These are phyloP conservation scores for Anguilla anguilla DNA, from an alignment of 2,797 vertebrate genomes.

Conservation along the genomic window DNA sequence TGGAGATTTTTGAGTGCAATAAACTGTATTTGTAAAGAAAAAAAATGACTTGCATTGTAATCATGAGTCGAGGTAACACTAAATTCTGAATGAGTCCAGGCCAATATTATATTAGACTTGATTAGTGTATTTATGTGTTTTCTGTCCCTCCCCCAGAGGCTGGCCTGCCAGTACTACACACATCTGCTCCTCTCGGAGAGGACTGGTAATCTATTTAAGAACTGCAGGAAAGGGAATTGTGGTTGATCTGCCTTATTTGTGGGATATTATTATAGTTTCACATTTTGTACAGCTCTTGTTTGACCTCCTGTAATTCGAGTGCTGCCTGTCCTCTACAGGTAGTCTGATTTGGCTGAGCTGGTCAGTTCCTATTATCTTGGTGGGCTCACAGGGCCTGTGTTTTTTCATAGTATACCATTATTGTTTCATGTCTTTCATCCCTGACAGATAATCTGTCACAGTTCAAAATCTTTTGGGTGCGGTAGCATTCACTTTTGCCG, in stretches of 20 bases:
- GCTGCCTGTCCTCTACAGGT: not conserved
- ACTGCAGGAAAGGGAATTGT: not conserved
- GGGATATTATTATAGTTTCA: not conserved
- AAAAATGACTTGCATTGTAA: not conserved
- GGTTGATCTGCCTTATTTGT: not conserved
- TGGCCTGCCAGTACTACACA: not conserved
- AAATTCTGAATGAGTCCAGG: not conserved
- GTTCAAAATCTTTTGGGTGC: not conserved
- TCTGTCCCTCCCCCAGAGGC: not conserved
- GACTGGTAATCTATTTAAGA: not conserved
- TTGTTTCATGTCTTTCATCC: not conserved
- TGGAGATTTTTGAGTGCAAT: not conserved
- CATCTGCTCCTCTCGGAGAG: not conserved
- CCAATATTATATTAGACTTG: not conserved
- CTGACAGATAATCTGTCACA: not conserved
- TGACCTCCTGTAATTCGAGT: not conserved
- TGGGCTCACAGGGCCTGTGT: not conserved
- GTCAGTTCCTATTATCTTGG: not conserved
- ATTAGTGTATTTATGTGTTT: not conserved
- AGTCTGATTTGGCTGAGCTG: not conserved
- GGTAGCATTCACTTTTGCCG: not conserved
- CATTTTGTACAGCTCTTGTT: not conserved
- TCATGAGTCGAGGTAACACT: not conserved
- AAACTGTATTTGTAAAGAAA: not conserved
- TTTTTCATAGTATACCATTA: not conserved